Evolutionary conservation across 2,797 vertebrate species (phyloP), one percentile per base, ranked within the genome.

Genomic region (Notoglanidium macrostoma): DNA sequence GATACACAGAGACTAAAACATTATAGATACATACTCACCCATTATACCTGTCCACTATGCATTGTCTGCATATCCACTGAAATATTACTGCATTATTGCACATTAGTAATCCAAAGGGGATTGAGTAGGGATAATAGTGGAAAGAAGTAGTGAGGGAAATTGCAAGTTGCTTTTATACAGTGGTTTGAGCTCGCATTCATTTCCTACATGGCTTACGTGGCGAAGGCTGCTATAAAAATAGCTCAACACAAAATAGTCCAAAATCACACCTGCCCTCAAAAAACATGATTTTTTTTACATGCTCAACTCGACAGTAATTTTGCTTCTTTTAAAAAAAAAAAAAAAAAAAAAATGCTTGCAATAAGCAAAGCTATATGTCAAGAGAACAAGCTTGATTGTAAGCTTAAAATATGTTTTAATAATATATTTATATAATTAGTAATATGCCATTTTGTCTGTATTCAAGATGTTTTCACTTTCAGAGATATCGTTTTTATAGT

Each of bases 81-180:
- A 79, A 68, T 68, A 86, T 63, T 54, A 11, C 44, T 78, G 61
- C 74, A 63, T 86, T 63, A 85, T 63, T 74, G 84, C 70, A 85
- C 84, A 85, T 85, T 85, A 85, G 68, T 63, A 85, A 85, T 14
- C 40, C 84, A 32, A 51, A 49, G 35, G 72, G 72, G 44, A 85
- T 23, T 14, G 40, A 85, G 49, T 14, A 19, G 78, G 29, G 44
- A 59, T 73, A 35, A 61, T 61, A 44, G 68, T 63, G 59, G 17
- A 76, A 73, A 65, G 65, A 29, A 57, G 78, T 12, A 65, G 54
- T 40, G 68, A 26, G 55, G 68, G 57, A 76, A 83, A 73, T 80
- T 70, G 35, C 21, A 29, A 72, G 59, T 72, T 78, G 54, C 81
- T 83, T 85, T 46, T 15, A 63, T 81, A 32, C 85, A 74, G 68